Conservation (phyloP, 2,888 invertebrate species). For the Cephus nigrinus region DNA sequence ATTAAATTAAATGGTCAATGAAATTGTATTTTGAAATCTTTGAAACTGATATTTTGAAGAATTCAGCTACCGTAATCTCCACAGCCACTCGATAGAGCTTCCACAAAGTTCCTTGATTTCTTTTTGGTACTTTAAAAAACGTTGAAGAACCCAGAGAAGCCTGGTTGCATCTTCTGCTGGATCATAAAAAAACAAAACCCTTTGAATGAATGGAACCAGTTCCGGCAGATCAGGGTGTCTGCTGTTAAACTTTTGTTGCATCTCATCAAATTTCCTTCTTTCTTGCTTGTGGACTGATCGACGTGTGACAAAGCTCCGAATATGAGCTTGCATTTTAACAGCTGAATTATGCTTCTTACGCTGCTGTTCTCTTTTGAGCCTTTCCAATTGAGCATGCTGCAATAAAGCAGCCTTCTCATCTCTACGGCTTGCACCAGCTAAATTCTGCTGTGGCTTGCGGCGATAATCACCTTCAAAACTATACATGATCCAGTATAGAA, state of each 20-base stretch:
- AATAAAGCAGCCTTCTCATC: constrained; percentile 79
- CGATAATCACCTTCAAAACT: constrained; percentile 93
- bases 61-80: constrained; percentile 61
- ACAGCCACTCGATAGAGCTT: constrained; percentile 61
- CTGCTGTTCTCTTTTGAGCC: constrained; percentile 87
- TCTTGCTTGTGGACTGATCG: constrained; percentile 76
- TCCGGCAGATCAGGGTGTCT: constrained; percentile 64
- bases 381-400: constrained; percentile 84
- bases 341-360: constrained; percentile 81
- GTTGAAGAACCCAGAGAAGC: constrained; percentile 68
- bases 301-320: constrained; percentile 79
- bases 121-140: constrained; percentile 62
- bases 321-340: constrained; percentile 84
- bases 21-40: not conserved
- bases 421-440: constrained; percentile 86
- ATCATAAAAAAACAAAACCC: constrained; percentile 84
- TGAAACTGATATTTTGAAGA: constrained; percentile 3
- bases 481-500: constrained; percentile 63
- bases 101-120: constrained; percentile 57
- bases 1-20: constrained; percentile 6
- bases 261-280: constrained; percentile 77
- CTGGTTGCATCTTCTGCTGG: constrained; percentile 74
- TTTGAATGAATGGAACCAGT: constrained; percentile 72
- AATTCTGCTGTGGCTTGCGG: constrained; percentile 87
- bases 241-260: constrained; percentile 67